phyloP scores from a whole-genome alignment of 1,140 invertebrate species.

The Dendroctonus ponderosae region DNA sequence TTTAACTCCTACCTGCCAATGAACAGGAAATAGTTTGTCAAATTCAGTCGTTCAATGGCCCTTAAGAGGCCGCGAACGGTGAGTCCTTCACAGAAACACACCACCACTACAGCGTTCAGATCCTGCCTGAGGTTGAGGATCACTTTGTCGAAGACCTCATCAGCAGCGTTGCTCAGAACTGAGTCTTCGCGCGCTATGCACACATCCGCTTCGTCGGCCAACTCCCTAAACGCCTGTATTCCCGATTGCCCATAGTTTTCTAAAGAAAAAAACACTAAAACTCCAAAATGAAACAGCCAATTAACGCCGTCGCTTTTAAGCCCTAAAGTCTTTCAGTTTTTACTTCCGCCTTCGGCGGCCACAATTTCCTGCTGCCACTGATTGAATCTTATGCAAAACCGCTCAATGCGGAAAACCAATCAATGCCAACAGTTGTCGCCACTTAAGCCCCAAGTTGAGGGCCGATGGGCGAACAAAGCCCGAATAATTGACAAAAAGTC shows the following conservation, averaged over 20 bases:
- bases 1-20: conserved; percentile 69
- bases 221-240: conserved; percentile 72
- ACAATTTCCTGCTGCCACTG: no score
- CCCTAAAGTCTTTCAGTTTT: background rate
- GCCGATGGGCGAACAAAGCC: no score
- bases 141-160: conserved; percentile 62
- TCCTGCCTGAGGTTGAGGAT: conserved; percentile 60
- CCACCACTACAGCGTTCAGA: conserved; percentile 66
- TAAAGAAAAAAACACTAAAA: conserved; percentile 41
- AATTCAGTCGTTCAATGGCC: conserved; percentile 62
- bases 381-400: no score
- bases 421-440: no score
- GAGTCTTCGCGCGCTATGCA: conserved; percentile 73
- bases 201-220: conserved; percentile 65
- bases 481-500: no score
- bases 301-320: no score
- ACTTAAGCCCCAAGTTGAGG: no score
- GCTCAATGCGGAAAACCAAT: no score
- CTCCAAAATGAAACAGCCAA: no score
- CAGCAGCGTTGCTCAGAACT: conserved; percentile 63
- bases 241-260: conserved; percentile 81
- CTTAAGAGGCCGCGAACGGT: conserved; percentile 69
- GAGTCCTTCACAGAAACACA: conserved; percentile 81
- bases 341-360: background rate
- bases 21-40: conserved; percentile 64